Percentiles rank a stretch among this genome's conserved stretches.
Conservation (phyloP, 1,140 invertebrate species). For the Agraylea sexmaculata region DNA sequence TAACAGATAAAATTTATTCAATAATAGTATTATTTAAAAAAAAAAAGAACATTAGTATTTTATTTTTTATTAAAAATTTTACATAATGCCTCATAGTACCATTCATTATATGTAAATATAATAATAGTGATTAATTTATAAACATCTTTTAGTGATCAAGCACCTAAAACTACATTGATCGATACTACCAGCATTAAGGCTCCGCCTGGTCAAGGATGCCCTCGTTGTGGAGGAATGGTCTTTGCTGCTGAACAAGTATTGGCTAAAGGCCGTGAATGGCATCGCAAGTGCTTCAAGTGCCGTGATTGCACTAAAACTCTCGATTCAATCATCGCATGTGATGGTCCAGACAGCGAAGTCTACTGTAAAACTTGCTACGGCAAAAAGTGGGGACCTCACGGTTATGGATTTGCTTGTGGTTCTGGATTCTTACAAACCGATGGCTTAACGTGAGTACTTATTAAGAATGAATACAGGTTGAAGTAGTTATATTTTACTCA, state of each 20-base stretch:
- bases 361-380: slow-evolving; percentile 89
- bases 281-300: slow-evolving; percentile 97
- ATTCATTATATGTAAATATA: background rate
- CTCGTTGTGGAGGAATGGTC: slow-evolving; percentile 78
- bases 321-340: slow-evolving; percentile 87
- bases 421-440: slow-evolving; percentile 87
- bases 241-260: slow-evolving; percentile 84
- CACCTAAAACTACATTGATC: slow-evolving; percentile 59
- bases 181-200: slow-evolving; percentile 72
- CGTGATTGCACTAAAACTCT: slow-evolving; percentile 82
- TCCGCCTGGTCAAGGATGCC: slow-evolving; percentile 74
- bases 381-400: slow-evolving; percentile 89
- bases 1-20: no score
- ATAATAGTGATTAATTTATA: slow-evolving; percentile 1
- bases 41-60: no score
- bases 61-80: background rate
- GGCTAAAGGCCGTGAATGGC: slow-evolving; percentile 85
- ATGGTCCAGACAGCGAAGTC: slow-evolving; percentile 79
- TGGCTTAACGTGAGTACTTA: slow-evolving; percentile 60
- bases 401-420: slow-evolving; percentile 89
- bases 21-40: no score
- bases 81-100: background rate
- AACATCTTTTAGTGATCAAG: slow-evolving; percentile 43
- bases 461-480: slow-evolving; percentile 3
- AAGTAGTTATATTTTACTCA: slow-evolving; percentile 6